Percentiles rank a stretch among this genome's conserved stretches.
Evolutionary conservation across 2,888 invertebrate genomes (phyloP).

Genomic region (Falcaria lacertinaria): DNA sequence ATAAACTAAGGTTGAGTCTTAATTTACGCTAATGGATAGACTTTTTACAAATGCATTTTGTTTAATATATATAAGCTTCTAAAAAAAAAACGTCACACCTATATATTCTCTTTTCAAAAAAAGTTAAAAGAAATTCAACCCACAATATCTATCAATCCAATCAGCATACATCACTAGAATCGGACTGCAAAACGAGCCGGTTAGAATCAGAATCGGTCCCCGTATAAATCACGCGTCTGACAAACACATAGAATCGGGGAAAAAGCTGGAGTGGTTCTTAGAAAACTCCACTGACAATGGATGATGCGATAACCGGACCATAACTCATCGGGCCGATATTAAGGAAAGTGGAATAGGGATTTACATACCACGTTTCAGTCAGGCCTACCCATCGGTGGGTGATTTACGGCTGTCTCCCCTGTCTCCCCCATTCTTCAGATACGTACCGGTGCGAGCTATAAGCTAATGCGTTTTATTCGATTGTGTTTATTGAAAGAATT

Average conservation of each 20-base stretch:
- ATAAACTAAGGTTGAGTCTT: too few species aligned
- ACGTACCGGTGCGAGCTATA: conserved; percentile 11
- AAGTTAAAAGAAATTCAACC: too few species aligned
- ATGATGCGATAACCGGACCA: conserved; percentile 41
- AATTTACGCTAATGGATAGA: too few species aligned
- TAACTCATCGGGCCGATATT: conserved; percentile 50
- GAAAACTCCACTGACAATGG: conserved; percentile 33
- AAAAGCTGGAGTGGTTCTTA: conserved; percentile 1
- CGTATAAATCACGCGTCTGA: conserved; percentile 9
- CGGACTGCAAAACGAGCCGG: not conserved
- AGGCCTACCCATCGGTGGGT: conserved; percentile 37
- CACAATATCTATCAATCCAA: too few species aligned
- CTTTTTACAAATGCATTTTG: too few species aligned
- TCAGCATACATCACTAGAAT: not conserved
- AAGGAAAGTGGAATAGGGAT: conserved; percentile 40
- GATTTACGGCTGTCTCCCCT: conserved; percentile 58
- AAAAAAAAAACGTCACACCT: too few species aligned
- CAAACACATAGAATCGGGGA: conserved; percentile 5
- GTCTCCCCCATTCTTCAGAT: conserved; percentile 32
- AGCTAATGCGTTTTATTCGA: conserved; percentile 19
- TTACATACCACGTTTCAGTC: conserved; percentile 57
- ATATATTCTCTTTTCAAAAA: too few species aligned
- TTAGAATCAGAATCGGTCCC: conserved; percentile 3
- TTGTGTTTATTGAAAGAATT: too few species aligned
- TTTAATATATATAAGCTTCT: too few species aligned